Evolutionary conservation across 2,888 invertebrate species (phyloP).

Genomic region (Anthrax anthrax): DNA sequence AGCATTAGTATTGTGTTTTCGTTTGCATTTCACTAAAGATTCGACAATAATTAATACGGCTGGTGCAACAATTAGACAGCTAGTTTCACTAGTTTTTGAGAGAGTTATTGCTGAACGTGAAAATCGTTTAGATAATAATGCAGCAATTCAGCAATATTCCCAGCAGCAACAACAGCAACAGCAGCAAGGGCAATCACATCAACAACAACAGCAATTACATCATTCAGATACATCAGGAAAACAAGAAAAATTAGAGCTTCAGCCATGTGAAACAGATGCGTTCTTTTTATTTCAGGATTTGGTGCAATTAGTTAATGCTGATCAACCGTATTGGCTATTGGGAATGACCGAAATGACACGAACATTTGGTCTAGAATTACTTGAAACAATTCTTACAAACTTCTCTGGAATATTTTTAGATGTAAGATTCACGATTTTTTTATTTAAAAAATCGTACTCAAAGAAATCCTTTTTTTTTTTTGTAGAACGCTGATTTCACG

Average conservation of each 20-base stretch:
- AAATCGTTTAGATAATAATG: slow-evolving; percentile 24
- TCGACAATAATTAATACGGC: slow-evolving; percentile 93
- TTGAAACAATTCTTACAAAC: slow-evolving; percentile 83
- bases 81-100: slow-evolving; percentile 85
- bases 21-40: slow-evolving; percentile 91
- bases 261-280: slow-evolving; percentile 84
- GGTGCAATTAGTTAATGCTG: slow-evolving; percentile 90
- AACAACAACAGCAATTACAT: neutral
- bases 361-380: slow-evolving; percentile 87
- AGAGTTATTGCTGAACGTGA: slow-evolving; percentile 59
- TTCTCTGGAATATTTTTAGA: slow-evolving; percentile 75
- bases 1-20: slow-evolving; percentile 85
- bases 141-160: neutral
- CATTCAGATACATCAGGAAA: neutral
- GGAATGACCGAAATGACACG: slow-evolving; percentile 96
- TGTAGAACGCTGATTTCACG: slow-evolving; percentile 84
- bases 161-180: neutral
- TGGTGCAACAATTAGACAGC: slow-evolving; percentile 90
- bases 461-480: slow-evolving; percentile 15
- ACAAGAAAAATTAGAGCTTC: slow-evolving; percentile 41
- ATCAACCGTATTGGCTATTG: slow-evolving; percentile 87
- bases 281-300: slow-evolving; percentile 93
- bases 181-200: neutral
- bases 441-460: neutral
- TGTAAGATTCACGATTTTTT: slow-evolving; percentile 34